These are phyloP conservation scores for Arbacia lixula DNA, from an alignment of 53 echinoderm and acorn worm genomes.

Conservation along the genomic window DNA sequence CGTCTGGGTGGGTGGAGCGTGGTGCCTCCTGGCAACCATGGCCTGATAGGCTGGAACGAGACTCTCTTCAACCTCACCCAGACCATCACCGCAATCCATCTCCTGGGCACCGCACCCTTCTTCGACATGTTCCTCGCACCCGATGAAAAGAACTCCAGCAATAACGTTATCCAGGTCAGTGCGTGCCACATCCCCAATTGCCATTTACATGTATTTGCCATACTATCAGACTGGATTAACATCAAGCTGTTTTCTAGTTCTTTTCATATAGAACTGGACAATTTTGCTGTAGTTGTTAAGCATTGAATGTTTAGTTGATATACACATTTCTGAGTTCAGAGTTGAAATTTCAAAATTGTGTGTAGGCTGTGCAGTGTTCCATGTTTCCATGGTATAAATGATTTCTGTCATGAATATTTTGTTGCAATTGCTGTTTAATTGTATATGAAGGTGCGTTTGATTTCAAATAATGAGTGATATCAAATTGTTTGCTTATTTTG, in stretches of 20 bases:
- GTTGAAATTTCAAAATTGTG: too few species aligned
- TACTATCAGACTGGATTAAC: too few species aligned
- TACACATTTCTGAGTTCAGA: too few species aligned
- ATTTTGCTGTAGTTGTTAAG: too few species aligned
- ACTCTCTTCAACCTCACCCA: slow-evolving; percentile 48
- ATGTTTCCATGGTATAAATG: neutral
- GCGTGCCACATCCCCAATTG: neutral
- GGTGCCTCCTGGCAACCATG: slow-evolving; percentile 52
- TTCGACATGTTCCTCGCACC: slow-evolving; percentile 66
- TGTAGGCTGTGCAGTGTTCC: neutral
- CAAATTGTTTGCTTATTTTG: neutral
- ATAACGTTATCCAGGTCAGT: slow-evolving; percentile 73
- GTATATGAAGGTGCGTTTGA: neutral
- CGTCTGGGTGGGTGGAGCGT: slow-evolving; percentile 85
- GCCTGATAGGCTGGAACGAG: slow-evolving; percentile 67
- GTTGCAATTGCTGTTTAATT: neutral
- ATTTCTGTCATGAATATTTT: neutral
- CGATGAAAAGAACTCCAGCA: slow-evolving; percentile 83
- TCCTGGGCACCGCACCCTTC: slow-evolving; percentile 54
- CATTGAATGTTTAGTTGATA: too few species aligned
- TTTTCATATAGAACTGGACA: too few species aligned
- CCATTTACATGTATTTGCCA: neutral
- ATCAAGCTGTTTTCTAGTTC: too few species aligned
- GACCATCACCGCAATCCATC: slow-evolving; percentile 42
- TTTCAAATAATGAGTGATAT: too few species aligned